These are phyloP conservation scores for Mobula birostris DNA, from an alignment of 2,113 vertebrate genomes.

Conservation along the genomic window DNA sequence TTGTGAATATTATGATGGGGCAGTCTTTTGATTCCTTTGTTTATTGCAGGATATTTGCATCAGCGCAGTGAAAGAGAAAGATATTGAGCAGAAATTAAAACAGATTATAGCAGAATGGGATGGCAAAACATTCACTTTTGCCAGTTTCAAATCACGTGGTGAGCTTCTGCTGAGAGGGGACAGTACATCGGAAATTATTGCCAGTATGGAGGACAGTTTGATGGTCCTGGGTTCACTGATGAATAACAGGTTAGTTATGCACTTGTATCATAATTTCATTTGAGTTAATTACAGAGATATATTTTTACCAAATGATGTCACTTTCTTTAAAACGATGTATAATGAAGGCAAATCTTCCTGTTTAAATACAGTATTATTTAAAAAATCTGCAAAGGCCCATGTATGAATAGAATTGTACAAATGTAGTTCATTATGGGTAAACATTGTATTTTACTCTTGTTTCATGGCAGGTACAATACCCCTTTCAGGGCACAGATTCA, in stretches of 20 bases:
- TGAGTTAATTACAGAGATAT: neutral
- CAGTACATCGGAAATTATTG: conserved; percentile 78
- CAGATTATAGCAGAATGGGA: conserved; percentile 89
- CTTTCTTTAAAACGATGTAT: neutral
- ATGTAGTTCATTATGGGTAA: neutral
- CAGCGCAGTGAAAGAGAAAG: conserved; percentile 84
- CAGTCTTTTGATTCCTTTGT: neutral
- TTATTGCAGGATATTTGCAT: conserved; percentile 79
- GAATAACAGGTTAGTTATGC: conserved; percentile 74
- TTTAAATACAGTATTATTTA: neutral
- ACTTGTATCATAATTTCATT: neutral
- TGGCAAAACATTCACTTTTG: conserved; percentile 73
- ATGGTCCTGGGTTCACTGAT: conserved; percentile 85
- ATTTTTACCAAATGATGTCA: neutral
- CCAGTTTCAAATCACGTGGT: conserved; percentile 81
- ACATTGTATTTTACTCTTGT: neutral
- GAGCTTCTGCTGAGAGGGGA: conserved; percentile 86
- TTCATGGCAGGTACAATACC: conserved; percentile 72
- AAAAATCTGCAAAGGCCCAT: neutral
- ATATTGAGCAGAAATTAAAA: conserved; percentile 90
- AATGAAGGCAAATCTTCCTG: neutral
- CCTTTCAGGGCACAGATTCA: conserved; percentile 93
- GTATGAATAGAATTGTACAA: neutral
- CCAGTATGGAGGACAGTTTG: conserved; percentile 85
- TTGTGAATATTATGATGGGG: neutral